These are phyloP conservation scores for Xiphophorus hellerii DNA, from an alignment of 2,113 vertebrate species.

Conservation along the genomic window DNA sequence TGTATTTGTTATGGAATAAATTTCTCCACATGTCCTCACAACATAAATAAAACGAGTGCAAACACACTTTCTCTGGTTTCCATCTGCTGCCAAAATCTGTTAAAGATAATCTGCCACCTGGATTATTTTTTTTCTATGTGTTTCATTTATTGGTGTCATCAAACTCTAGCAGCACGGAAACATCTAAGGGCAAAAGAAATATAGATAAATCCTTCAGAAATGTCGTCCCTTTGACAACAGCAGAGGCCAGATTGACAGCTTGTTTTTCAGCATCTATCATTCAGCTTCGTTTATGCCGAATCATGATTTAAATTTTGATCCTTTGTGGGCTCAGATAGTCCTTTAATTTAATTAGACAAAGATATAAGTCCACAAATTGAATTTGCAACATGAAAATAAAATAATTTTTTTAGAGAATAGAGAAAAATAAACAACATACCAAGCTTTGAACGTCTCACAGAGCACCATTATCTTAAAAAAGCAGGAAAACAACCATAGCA, in stretches of 20 bases:
- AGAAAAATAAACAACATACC: too few species aligned
- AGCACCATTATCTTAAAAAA: too few species aligned
- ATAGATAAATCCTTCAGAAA: slow-evolving; percentile 13
- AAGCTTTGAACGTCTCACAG: too few species aligned
- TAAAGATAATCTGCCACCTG: slow-evolving; percentile 15
- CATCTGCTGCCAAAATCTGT: slow-evolving; percentile 21
- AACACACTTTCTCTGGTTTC: slow-evolving; percentile 6
- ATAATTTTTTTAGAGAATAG: too few species aligned
- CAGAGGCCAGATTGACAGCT: slow-evolving; percentile 29
- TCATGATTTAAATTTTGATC: background rate
- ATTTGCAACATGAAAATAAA: too few species aligned
- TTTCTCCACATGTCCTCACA: background rate
- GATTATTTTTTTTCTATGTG: background rate
- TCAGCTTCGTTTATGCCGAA: slow-evolving; percentile 21
- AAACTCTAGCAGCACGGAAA: slow-evolving; percentile 8
- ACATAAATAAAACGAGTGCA: background rate
- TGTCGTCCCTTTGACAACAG: slow-evolving; percentile 7
- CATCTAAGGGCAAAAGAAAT: slow-evolving; percentile 20
- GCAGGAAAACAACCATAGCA: too few species aligned
- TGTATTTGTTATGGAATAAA: background rate
- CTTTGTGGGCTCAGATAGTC: too few species aligned
- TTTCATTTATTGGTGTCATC: slow-evolving; percentile 20
- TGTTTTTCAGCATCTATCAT: slow-evolving; percentile 37
- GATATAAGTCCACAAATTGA: too few species aligned
- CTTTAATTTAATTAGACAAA: too few species aligned